A percentile compares a stretch with the other conserved stretches of the same genome.
Evolutionary conservation across 2,797 vertebrate genomes (phyloP).

Genomic region (Acanthurus tractus): DNA sequence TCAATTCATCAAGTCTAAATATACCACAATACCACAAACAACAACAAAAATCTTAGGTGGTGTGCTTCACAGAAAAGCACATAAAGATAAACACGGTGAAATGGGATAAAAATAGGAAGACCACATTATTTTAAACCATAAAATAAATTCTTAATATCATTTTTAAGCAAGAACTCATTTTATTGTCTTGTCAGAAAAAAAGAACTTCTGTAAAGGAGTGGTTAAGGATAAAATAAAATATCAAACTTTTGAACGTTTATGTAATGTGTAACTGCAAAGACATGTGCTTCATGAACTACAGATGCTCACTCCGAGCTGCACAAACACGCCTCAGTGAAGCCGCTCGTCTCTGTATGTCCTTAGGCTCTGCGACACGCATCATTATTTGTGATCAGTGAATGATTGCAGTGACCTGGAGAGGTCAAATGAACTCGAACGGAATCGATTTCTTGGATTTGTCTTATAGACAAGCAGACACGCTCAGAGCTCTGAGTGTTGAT

Average conservation of each 20-base stretch:
- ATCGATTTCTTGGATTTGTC: slow-evolving; percentile 13
- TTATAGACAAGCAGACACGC: slow-evolving; percentile 11
- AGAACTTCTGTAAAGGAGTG: neutral
- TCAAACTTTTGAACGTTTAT: neutral
- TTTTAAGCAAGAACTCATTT: neutral
- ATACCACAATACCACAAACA: neutral
- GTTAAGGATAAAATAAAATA: neutral
- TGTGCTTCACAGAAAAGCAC: neutral
- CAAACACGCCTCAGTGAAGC: neutral
- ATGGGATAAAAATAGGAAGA: neutral
- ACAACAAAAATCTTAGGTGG: neutral
- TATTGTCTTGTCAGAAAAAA: neutral
- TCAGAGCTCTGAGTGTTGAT: neutral
- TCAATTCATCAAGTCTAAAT: neutral
- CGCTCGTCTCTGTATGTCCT: neutral
- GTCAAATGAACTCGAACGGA: slow-evolving; percentile 14
- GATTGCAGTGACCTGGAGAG: slow-evolving; percentile 7
- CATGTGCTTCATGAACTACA: neutral
- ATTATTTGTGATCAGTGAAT: slow-evolving; percentile 27
- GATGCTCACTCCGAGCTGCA: neutral
- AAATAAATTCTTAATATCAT: neutral
- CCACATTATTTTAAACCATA: neutral
- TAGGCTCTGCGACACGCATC: neutral
- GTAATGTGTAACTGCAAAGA: neutral
- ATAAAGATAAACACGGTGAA: neutral